Percentiles rank a stretch among this genome's conserved stretches.
These are phyloP conservation scores for Scaptomyza flava DNA, from an alignment of 2,888 invertebrate genomes.

Conservation along the genomic window DNA sequence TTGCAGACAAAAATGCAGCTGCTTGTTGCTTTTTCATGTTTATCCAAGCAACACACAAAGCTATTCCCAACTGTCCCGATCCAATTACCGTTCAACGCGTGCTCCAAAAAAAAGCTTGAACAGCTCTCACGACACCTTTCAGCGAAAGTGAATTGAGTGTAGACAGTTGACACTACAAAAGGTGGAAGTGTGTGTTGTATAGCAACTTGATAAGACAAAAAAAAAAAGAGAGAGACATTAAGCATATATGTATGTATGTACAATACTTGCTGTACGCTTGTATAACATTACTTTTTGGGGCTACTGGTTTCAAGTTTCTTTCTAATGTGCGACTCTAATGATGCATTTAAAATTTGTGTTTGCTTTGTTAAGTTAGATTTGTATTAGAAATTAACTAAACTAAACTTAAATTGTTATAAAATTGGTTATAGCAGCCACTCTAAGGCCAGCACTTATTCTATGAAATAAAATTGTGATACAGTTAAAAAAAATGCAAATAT, in stretches of 20 bases:
- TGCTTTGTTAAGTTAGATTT: background rate
- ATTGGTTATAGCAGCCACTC: no score
- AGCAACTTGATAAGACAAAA: slow-evolving; percentile 45
- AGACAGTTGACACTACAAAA: background rate
- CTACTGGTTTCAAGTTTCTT: slow-evolving; percentile 45
- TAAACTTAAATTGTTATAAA: no score
- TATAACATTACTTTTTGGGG: slow-evolving; percentile 44
- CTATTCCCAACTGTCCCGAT: slow-evolving; percentile 32
- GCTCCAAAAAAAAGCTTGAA: slow-evolving; percentile 46
- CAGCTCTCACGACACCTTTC: slow-evolving; percentile 3
- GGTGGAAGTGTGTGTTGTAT: slow-evolving; percentile 6
- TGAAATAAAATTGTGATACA: background rate
- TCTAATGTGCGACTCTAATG: slow-evolving; percentile 14
- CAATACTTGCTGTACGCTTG: slow-evolving; percentile 44
- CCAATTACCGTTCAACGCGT: slow-evolving; percentile 69
- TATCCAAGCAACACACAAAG: slow-evolving; percentile 26
- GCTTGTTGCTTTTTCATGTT: slow-evolving; percentile 32
- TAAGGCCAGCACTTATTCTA: no score
- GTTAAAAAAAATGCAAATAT: slow-evolving; percentile 8
- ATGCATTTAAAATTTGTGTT: background rate
- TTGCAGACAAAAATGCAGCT: slow-evolving; percentile 25
- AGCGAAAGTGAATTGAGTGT: slow-evolving; percentile 1
- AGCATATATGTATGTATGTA: slow-evolving; percentile 5
- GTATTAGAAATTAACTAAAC: background rate
- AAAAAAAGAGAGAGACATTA: slow-evolving; percentile 17